These are phyloP conservation scores for Dryobota labecula DNA, from an alignment of 2,888 invertebrate species.

Conservation along the genomic window DNA sequence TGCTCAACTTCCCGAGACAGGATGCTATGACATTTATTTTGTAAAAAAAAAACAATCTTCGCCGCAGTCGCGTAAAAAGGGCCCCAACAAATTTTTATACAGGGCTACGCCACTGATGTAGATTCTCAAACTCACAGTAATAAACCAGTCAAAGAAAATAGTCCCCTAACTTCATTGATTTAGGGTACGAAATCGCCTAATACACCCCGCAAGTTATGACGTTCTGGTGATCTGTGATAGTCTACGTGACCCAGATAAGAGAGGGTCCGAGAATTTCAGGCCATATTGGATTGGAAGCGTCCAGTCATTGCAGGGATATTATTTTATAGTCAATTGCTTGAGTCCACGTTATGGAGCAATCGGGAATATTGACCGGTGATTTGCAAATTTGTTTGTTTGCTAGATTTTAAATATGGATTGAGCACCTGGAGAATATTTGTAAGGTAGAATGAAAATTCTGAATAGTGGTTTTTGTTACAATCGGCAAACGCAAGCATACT, in stretches of 20 bases:
- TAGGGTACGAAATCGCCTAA: constrained; percentile 43
- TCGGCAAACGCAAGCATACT: too few relatives aligned
- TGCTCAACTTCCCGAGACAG: too few relatives aligned
- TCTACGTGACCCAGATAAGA: constrained; percentile 65
- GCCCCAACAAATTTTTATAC: too few relatives aligned
- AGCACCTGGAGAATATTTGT: not conserved
- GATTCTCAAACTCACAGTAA: constrained; percentile 8
- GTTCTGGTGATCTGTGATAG: constrained; percentile 35
- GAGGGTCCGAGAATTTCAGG: constrained; percentile 51
- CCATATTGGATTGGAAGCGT: constrained; percentile 58
- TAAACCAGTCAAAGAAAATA: constrained; percentile 25
- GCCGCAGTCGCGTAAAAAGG: too few relatives aligned
- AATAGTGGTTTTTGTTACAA: constrained; percentile 1
- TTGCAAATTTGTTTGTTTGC: constrained; percentile 45
- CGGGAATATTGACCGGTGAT: constrained; percentile 34
- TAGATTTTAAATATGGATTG: constrained; percentile 8
- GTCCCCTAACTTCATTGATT: not conserved
- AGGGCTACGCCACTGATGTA: too few relatives aligned
- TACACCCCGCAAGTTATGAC: constrained; percentile 40
- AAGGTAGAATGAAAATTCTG: not conserved
- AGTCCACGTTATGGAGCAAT: constrained; percentile 42
- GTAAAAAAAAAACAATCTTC: too few relatives aligned
- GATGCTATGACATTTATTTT: too few relatives aligned
- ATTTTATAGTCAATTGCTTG: constrained; percentile 60
- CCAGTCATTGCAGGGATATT: constrained; percentile 62